Percentiles rank a stretch among this genome's conserved stretches.
Evolutionary conservation across 1,140 invertebrate genomes (phyloP).

Genomic region (Leguminivora glycinivorella): DNA sequence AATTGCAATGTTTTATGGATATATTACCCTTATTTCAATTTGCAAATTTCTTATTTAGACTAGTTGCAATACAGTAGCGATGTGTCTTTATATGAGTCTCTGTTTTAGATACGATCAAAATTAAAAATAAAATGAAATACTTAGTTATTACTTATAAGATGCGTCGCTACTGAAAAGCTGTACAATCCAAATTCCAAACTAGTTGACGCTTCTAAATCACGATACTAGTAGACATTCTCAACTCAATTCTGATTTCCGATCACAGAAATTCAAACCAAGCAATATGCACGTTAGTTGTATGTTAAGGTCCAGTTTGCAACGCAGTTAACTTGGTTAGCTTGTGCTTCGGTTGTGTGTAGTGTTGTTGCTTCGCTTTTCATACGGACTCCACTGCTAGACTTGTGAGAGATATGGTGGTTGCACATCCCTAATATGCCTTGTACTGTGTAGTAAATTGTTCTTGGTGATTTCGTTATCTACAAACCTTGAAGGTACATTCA

Average conservation of each 20-base stretch:
- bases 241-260: not conserved
- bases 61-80: not conserved
- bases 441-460: no score
- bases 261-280: slow-evolving; percentile 51
- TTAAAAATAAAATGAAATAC: not conserved
- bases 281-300: slow-evolving; percentile 56
- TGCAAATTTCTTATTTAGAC: not conserved
- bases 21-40: not conserved
- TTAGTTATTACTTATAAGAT: not conserved
- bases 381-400: slow-evolving; percentile 9
- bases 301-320: slow-evolving; percentile 7
- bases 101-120: not conserved
- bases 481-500: no score
- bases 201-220: not conserved
- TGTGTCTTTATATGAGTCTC: not conserved
- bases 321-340: slow-evolving; percentile 14
- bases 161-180: not conserved
- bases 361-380: slow-evolving; percentile 40
- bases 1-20: not conserved
- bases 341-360: slow-evolving; percentile 34
- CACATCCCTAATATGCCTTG: not conserved
- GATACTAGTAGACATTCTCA: slow-evolving; percentile 13
- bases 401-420: not conserved
- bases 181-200: not conserved
- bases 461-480: no score